Base-by-base conservation (phyloP, 2,888 invertebrate genomes). In the Auanema sp. region DNA sequence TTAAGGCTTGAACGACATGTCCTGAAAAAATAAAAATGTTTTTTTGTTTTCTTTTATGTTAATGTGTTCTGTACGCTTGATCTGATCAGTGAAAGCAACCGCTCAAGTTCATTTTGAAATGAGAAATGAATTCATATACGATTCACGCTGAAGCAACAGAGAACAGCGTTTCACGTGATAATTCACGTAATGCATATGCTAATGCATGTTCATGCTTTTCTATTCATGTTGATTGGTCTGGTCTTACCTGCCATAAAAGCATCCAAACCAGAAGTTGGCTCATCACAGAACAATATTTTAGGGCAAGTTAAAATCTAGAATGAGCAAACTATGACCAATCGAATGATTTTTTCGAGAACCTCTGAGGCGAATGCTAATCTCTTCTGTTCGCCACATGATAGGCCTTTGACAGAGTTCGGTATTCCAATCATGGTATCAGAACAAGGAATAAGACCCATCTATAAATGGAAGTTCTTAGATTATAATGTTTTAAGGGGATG, bases 361-460 rank as follows among this genome's bases (percentile, higher is more conserved):
- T 95, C 95, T 0, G 92, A 90, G 4, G 94, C 96, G 84, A 96
- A 94, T 0, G 94, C 90, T 21, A 96, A 86, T 60, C 95, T 87
- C 83, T 95, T 95, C 82, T 91, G 90, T 84, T 96, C 96, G 0
- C 96, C 96, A 0, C 95, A 94, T 0, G 94, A 95, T 1, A 96
- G 87, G 0, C 92, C 90, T 84, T 92, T 92, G 21, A 90, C 89
- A 47, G 90, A 90, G 55, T 73, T 75, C 12, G 89, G 87, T 0
- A 89, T 88, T 0, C 93, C 94, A 62, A 96, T 95, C 64, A 89
- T 87, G 0, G 91, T 90, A 72, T 91, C 87, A 8, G 90, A 87
- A 66, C 90, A 90, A 5, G 89, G 88, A 0, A 88, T 86, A 0
- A 93, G 84, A 0, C 91, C 90, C 3, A 92, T 87, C 79, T 91